phyloP scores from a whole-genome alignment of 2,888 invertebrate species.

The Leptarthrus brevirostris region DNA sequence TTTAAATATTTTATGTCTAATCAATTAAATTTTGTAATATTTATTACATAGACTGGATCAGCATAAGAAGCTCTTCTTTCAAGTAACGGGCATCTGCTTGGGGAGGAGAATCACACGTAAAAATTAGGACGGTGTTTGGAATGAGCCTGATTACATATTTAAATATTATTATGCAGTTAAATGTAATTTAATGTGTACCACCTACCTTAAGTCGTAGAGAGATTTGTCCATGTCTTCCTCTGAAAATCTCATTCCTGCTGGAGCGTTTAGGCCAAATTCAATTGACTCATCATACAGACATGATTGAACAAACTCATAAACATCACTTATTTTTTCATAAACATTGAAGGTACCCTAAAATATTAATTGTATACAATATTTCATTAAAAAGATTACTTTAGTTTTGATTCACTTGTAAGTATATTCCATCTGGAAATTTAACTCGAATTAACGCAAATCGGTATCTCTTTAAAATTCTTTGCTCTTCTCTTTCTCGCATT shows the following conservation, averaged over 20 bases:
- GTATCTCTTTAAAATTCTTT: constrained; percentile 82
- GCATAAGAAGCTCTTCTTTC: constrained; percentile 81
- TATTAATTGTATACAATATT: too few species aligned
- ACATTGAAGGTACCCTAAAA: constrained; percentile 88
- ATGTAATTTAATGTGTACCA: too few species aligned
- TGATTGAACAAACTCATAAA: constrained; percentile 84
- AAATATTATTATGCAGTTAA: neutral
- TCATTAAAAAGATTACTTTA: constrained; percentile 16
- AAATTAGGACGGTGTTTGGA: constrained; percentile 84
- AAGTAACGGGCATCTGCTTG: constrained; percentile 72
- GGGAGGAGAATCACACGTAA: constrained; percentile 75
- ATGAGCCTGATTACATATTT: constrained; percentile 65
- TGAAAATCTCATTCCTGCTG: constrained; percentile 72
- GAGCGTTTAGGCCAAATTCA: constrained; percentile 77
- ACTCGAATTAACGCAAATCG: constrained; percentile 87
- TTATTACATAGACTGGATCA: constrained; percentile 70
- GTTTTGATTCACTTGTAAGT: constrained; percentile 74
- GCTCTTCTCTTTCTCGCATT: constrained; percentile 92
- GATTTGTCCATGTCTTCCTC: constrained; percentile 78
- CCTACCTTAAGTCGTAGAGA: constrained; percentile 74
- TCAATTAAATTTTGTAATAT: neutral
- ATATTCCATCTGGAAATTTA: constrained; percentile 87
- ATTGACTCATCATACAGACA: constrained; percentile 76
- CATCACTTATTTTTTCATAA: constrained; percentile 78
- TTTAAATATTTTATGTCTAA: too few species aligned